Base-by-base conservation (phyloP, 1,140 invertebrate genomes). In the Halesus radiatus region DNA sequence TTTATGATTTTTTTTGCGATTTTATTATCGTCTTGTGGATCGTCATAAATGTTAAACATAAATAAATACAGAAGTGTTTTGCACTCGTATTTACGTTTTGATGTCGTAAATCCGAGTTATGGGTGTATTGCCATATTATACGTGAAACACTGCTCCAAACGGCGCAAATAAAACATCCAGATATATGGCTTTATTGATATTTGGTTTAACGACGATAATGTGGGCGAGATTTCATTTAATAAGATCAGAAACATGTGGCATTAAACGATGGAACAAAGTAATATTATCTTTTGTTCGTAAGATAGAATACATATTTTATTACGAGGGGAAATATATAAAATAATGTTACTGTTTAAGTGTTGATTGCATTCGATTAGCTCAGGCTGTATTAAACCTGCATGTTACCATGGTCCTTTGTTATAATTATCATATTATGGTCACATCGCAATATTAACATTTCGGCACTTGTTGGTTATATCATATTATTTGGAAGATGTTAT, bases 31-130 rank as follows among this genome's bases (percentile, higher is more conserved):
- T 83, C 68, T 83, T 83, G 81, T 80, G 72, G 76, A 80, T 79
- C 82, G 79, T 81, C 76, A 78, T 83, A 83, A 83, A 83, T 83
- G 82, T 83, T 83, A 75, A 76, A 81, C 82, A 83, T 77, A 83
- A 83, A 83, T 83, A 83, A 80, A 81, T 83, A 79, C 81, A 76
- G 81, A 83, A 83, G 79, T 83, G 82, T 83, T 80, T 83, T 83
- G 82, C 82, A 83, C 82, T 81, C 79, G 70, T 83, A 80, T 83
- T 83, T 79, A 79, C 82, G 76, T 83, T 83, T 83, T 73, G 37
- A 80, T 81, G 82, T 83, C 82, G 82, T 83, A 83, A 83, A 80
- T 79, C 54, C 79, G 60, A 37, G 79, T 79, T 80, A 82, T 78
- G 78, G 79, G 75, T 80, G 79, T 78, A 76, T 76, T 78, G 76